phyloP scores from a whole-genome alignment of 1,140 invertebrate species.

The Heliothis virescens region DNA sequence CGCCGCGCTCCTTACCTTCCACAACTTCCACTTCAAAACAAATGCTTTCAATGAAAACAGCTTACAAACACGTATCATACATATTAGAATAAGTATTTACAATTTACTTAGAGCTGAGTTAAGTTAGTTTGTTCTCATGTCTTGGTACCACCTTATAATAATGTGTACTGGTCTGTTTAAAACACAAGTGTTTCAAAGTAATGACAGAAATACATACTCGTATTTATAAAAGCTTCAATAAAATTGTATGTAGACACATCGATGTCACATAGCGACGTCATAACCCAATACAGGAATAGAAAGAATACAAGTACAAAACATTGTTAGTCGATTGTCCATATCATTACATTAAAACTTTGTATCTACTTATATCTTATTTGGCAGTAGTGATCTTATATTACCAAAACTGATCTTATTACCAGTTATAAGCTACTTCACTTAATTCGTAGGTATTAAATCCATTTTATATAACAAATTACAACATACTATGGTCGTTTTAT shows the following conservation, averaged over 20 bases:
- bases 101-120: constrained; percentile 73
- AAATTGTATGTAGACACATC: constrained; percentile 58
- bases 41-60: constrained; percentile 74
- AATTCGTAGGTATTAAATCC: constrained; percentile 70
- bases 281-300: constrained; percentile 54
- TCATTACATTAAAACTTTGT: constrained; percentile 81
- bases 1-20: constrained; percentile 42
- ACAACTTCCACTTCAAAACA: constrained; percentile 68
- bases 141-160: constrained; percentile 67
- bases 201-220: constrained; percentile 43
- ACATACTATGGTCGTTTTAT: constrained; percentile 73
- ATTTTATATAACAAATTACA: constrained; percentile 79
- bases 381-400: constrained; percentile 77
- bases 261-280: constrained; percentile 52
- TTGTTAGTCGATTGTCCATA: constrained; percentile 66
- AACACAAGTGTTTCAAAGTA: constrained; percentile 28
- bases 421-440: constrained; percentile 74
- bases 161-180: constrained; percentile 30
- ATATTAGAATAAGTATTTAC: constrained; percentile 78
- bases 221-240: constrained; percentile 57
- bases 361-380: constrained; percentile 80
- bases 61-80: constrained; percentile 79
- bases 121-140: constrained; percentile 60
- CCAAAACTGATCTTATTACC: constrained; percentile 65
- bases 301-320: constrained; percentile 79